Evolutionary conservation across 2,888 invertebrate species (phyloP), one percentile per base, ranked within the genome.

Genomic region (Acheta domesticus): DNA sequence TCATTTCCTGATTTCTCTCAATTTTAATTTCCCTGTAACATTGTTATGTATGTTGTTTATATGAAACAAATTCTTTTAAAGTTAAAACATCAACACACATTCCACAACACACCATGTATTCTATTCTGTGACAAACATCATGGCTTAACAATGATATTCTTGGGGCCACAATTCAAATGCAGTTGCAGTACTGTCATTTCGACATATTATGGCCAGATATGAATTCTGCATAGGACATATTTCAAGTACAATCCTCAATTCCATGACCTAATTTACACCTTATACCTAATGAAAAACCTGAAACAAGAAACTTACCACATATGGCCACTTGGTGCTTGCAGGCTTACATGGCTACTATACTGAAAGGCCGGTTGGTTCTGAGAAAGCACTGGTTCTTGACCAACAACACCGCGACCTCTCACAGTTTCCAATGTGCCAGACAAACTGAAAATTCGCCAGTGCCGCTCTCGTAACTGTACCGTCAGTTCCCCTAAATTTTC

Each of bases 301-400:
- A 36, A 4, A 36, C 36, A 62, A 14, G 5, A n/a, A 62, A 62
- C 89, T 86, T 86, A 96, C 97, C 97, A 97, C 96, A 98, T 97
- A 86, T 99, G 98, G 12, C 99, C 99, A 86, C 97, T 96, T 74
- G 98, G 97, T 80, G 98, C 97, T 89, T 98, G 98, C 83, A 99
- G 89, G 84, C 96, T 96, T 79, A 99, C 97, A 87, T 98, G 98
- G 87, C 97, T 97, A 87, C 96, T 96, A 87, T 99, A 99, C 88
- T 99, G 99, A 89, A 98, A 99, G 84, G 98, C 98, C 81, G 98
- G 98, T 84, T 95, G 89, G 82, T 92, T 90, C 81, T 93, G 91
- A 76, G 96, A 96, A 80, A 99, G 89, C 82, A 96, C 92, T 75
- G 98, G 98, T 88, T 99, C 98, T 89, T 98, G 97, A 1, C 98